Evolutionary conservation across 2,888 invertebrate species (phyloP).

Genomic region (Stenurella melanura): DNA sequence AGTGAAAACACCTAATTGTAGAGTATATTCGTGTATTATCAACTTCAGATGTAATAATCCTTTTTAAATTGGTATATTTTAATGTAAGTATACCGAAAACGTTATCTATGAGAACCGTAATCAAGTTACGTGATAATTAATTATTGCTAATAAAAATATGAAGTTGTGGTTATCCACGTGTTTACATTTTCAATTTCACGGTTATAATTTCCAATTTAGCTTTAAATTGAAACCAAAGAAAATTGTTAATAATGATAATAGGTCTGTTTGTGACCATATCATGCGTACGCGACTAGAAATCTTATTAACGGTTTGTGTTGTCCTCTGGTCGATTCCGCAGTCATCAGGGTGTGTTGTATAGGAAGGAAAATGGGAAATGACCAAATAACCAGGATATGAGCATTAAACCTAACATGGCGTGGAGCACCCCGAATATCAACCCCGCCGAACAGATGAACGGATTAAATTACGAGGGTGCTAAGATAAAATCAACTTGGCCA

Average conservation of each 20-base stretch:
- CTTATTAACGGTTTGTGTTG: conserved; percentile 39
- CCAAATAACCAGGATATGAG: conserved; percentile 52
- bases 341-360: conserved; percentile 38
- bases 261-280: conserved; percentile 38
- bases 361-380: conserved; percentile 49
- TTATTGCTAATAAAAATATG: conserved; percentile 8
- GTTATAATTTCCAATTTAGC: conserved; percentile 33
- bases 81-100: background rate
- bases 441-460: conserved; percentile 10
- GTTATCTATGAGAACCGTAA: background rate
- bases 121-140: background rate
- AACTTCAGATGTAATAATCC: no score
- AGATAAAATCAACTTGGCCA: conserved; percentile 23
- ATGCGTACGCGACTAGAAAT: conserved; percentile 37
- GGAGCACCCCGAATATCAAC: conserved; percentile 29
- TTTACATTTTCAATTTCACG: conserved; percentile 37
- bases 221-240: conserved; percentile 27
- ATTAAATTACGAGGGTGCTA: conserved; percentile 24
- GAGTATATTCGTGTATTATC: no score
- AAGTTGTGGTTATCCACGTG: conserved; percentile 8
- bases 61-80: no score
- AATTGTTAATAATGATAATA: conserved; percentile 38
- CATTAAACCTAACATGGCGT: conserved; percentile 53
- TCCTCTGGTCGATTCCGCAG: conserved; percentile 38
- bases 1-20: no score